Base-by-base conservation (phyloP, 2,797 vertebrate genomes). In the Eleutherodactylus coqui region DNA sequence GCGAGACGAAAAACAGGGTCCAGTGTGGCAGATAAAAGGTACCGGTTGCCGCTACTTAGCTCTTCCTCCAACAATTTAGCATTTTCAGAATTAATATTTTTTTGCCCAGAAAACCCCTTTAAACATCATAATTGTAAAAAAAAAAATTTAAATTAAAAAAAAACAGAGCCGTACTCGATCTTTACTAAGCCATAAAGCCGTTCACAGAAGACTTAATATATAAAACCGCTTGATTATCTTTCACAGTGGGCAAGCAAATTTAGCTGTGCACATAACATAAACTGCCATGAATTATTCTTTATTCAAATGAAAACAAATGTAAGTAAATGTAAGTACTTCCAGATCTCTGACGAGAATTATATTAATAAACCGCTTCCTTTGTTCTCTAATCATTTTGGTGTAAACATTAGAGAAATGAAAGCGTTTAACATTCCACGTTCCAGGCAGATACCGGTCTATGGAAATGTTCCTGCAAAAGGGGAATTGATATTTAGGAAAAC, bases 141-240 rank as follows among this genome's bases (percentile, higher is more conserved):
- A 67, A 27, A 60, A 3, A 62, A n/a, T n/a, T n/a, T n/a, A 58
- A 55, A 55, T n/a, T n/a, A 55, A 76, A 64, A 53, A 67, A 16
- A 19, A 21, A 51, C 47, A 38, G 45, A 79, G 62, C n/a, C 17
- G 24, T 47, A 73, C 27, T 60, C 77, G 75, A 36, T 36, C 67
- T 29, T 81, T 73, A 85, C 69, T 38, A 75, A 78, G 69, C 51
- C 32, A 51, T 85, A 85, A 45, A 73, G 69, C 69, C 27, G 6
- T 19, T 55, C n/a, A 70, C 34, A 62, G 5, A 62, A 58, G 34
- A 79, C 58, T 6, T 80, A 75, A 85, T 80, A 75, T 80, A 80
- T 73, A 85, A 80, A 85, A 51, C 38, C n/a, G 38, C 53, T 80
- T 85, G 69, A 85, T 85, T 79, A 58, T 85, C 77, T 80, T 75